These are phyloP conservation scores for Zeugodacus cucurbitae DNA, from an alignment of 1,140 invertebrate genomes.

Conservation along the genomic window DNA sequence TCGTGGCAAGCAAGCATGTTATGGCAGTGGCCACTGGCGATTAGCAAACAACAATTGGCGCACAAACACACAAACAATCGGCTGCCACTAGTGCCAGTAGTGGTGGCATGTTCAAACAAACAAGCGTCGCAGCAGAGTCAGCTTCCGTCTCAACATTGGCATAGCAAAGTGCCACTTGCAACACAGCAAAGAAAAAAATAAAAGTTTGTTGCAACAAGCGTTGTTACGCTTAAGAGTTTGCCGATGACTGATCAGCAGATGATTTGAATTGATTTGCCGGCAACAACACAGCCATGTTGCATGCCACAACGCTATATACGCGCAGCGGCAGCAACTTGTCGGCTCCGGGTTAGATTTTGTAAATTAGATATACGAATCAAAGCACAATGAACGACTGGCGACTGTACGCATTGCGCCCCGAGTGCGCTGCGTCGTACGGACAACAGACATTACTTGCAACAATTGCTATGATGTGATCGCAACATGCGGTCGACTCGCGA, in stretches of 20 bases:
- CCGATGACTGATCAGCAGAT: conserved; percentile 32
- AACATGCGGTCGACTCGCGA: background rate
- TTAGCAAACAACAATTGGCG: conserved; percentile 15
- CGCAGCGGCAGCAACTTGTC: background rate
- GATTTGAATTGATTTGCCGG: conserved; percentile 35
- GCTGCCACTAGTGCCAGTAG: background rate
- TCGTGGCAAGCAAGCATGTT: background rate
- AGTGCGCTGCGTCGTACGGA: background rate
- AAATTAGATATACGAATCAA: conserved; percentile 39
- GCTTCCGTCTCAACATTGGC: conserved; percentile 29
- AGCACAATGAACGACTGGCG: background rate
- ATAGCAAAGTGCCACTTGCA: conserved; percentile 27
- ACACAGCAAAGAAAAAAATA: background rate
- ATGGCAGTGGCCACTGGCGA: conserved; percentile 4
- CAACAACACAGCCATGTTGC: background rate
- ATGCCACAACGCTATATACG: background rate
- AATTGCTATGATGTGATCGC: background rate
- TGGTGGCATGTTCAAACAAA: background rate
- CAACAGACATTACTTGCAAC: background rate
- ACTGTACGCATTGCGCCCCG: conserved; percentile 11
- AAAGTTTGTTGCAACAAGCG: background rate
- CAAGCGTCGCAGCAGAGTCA: background rate
- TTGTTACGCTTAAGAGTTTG: conserved; percentile 12
- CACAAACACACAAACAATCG: background rate
- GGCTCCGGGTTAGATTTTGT: conserved; percentile 28